Percentiles rank a stretch among this genome's conserved stretches.
These are phyloP conservation scores for Taurulus bubalis DNA, from an alignment of 2,113 vertebrate species.

Conservation along the genomic window DNA sequence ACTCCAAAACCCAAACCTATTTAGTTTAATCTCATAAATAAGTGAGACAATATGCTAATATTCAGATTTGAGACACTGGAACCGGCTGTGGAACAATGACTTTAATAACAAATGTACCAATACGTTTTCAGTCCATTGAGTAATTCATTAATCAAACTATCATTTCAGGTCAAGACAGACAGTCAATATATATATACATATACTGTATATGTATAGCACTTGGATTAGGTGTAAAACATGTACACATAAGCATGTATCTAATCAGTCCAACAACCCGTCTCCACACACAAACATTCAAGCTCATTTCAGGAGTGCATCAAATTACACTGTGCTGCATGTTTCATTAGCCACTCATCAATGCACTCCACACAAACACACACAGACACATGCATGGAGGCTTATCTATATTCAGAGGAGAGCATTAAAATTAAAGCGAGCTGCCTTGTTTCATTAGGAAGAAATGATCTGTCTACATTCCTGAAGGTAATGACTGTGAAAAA, in stretches of 20 bases:
- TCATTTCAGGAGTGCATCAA: slow-evolving; percentile 31
- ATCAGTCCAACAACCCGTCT: slow-evolving; percentile 7
- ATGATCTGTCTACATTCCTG: slow-evolving; percentile 42
- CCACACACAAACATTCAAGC: slow-evolving; percentile 7
- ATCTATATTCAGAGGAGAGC: slow-evolving; percentile 41
- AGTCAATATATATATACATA: not conserved
- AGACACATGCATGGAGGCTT: not conserved
- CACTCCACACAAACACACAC: slow-evolving; percentile 9
- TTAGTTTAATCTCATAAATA: not conserved
- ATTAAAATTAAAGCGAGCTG: slow-evolving; percentile 39
- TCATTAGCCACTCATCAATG: slow-evolving; percentile 56
- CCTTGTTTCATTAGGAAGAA: slow-evolving; percentile 56
- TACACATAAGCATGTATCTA: not conserved
- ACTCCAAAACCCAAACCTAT: not conserved
- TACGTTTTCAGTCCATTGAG: not conserved
- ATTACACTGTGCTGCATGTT: slow-evolving; percentile 32
- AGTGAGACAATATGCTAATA: not conserved
- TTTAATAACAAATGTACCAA: not conserved
- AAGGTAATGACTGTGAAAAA: slow-evolving; percentile 50
- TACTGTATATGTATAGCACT: too few relatives aligned
- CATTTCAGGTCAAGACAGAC: not conserved
- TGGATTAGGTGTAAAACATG: not conserved
- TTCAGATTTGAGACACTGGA: not conserved
- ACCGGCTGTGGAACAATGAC: not conserved
- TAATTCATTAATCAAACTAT: not conserved